phyloP scores from a whole-genome alignment of 2,888 invertebrate species.

The Spisula subtruncata region DNA sequence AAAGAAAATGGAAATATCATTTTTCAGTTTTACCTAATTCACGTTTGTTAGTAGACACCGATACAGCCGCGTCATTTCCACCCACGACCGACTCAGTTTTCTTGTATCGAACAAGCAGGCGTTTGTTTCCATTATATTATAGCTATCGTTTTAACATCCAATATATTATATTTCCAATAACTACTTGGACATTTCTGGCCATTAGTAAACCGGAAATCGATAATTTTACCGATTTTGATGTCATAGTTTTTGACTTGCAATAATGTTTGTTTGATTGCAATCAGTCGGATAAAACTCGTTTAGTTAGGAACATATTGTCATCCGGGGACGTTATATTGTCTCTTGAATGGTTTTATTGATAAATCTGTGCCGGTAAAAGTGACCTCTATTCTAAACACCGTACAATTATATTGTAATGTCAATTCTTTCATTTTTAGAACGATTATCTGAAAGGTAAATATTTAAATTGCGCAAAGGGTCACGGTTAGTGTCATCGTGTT shows the following conservation, averaged over 20 bases:
- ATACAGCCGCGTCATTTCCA: not conserved
- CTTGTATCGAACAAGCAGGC: not conserved
- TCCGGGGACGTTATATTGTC: not conserved
- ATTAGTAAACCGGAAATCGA: not conserved
- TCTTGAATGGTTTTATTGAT: not conserved
- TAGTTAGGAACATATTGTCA: not conserved
- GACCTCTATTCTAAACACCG: not conserved
- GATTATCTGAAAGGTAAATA: slow-evolving; percentile 12
- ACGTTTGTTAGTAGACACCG: not conserved
- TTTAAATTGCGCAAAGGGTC: not conserved
- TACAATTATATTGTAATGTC: not conserved
- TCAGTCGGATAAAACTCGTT: not conserved
- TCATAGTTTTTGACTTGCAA: not conserved
- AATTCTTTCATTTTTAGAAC: slow-evolving; percentile 1
- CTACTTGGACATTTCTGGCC: not conserved
- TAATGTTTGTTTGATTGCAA: not conserved
- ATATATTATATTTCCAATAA: not conserved
- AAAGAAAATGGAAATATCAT: not conserved
- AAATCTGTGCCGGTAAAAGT: not conserved
- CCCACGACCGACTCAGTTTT: not conserved
- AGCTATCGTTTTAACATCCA: not conserved
- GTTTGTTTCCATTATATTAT: not conserved
- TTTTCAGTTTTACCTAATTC: not conserved
- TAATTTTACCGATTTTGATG: not conserved
- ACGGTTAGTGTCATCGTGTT: not conserved